Base-by-base conservation (phyloP, 1,140 invertebrate genomes). In the Mylabris phalerata region DNA sequence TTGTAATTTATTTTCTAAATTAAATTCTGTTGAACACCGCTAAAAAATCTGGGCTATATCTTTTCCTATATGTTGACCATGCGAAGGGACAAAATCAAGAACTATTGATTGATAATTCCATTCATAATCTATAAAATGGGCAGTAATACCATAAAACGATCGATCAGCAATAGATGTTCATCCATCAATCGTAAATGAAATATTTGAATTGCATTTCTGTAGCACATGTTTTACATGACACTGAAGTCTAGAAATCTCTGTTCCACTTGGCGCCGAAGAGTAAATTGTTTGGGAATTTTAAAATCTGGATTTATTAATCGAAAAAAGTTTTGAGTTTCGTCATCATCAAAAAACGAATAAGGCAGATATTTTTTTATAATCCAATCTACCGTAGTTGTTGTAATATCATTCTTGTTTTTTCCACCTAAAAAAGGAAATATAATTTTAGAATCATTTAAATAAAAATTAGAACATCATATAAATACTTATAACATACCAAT, bases 101-200 rank as follows among this genome's bases (percentile, higher is more conserved):
- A 67, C 66, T 50, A 71, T 42, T 50, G 66, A 66, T 59, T 63
- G 63, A 47, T 64, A 64, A 40, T 69, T 64, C 67, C 66, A 72
- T 61, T 71, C 52, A 44, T 71, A 61, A 55, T 71, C 65, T 55
- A 73, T 69, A 63, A 62, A 73, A 67, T 72, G 67, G 58, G 61
- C 60, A 55, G 67, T 71, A 52, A 71, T 58, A 46, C 69, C 69
- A 59, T 71, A 72, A 59, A 63, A 70, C 55, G 60, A 64, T 55
- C 60, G 61, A 63, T 61, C 54, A 58, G 62, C 62, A 54, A 65
- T 62, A 46, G 65, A 69, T 51, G 67, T 69, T 68, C 65, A 73
- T 48, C 63, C 68, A 68, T 73, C 69, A 61, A 71, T 65, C 39
- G 69, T 70, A 65, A 72, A 71, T n/a, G 67, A 71, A 43, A 71